phyloP scores from a whole-genome alignment of 2,888 invertebrate genomes.

The Chloromyia formosa region DNA sequence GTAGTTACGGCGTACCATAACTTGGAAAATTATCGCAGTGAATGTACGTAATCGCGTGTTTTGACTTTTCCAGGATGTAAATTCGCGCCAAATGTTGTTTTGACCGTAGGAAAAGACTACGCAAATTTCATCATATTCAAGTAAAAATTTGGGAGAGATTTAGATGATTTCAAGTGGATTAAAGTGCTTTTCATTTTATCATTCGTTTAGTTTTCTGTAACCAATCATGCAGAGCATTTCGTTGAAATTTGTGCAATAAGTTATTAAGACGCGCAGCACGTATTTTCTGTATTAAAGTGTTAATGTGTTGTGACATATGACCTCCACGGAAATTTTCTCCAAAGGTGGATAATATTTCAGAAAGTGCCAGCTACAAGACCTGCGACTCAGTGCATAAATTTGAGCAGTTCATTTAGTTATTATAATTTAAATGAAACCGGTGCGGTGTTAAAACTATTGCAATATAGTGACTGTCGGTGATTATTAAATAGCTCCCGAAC shows the following conservation, averaged over 20 bases:
- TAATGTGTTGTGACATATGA: conserved; percentile 45
- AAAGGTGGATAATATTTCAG: not conserved
- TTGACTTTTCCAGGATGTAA: conserved; percentile 41
- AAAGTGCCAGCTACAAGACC: too few species aligned
- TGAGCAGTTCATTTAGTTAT: not conserved
- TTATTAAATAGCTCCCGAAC: conserved; percentile 4
- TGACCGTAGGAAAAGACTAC: not conserved
- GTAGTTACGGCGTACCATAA: not conserved
- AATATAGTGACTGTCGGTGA: conserved; percentile 34
- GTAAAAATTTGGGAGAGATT: conserved; percentile 6
- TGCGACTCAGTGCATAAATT: too few species aligned
- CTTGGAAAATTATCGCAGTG: conserved; percentile 25
- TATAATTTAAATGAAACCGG: conserved; percentile 24
- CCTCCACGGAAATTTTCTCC: not conserved
- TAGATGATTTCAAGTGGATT: not conserved
- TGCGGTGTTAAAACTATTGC: conserved; percentile 20
- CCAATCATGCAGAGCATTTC: conserved; percentile 16
- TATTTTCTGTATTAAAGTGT: not conserved
- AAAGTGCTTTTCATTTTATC: conserved; percentile 10
- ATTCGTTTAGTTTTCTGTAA: conserved; percentile 14
- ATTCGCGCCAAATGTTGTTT: conserved; percentile 25
- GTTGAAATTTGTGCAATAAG: not conserved
- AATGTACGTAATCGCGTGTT: conserved; percentile 17
- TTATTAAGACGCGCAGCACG: not conserved
- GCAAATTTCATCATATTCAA: conserved; percentile 19